These are phyloP conservation scores for Nysson spinosus DNA, from an alignment of 2,888 invertebrate species.

Conservation along the genomic window DNA sequence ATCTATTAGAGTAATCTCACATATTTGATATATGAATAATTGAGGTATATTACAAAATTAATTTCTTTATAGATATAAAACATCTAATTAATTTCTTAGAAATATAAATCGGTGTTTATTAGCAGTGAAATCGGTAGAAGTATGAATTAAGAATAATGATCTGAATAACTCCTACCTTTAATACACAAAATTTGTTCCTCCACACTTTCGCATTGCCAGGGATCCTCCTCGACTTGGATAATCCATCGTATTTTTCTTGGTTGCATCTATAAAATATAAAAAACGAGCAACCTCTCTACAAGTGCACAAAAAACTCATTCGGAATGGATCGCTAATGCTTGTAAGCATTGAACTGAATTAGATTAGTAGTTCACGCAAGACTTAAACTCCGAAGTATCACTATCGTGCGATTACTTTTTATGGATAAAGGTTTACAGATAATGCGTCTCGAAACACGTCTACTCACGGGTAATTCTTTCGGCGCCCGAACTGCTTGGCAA, in stretches of 20 bases:
- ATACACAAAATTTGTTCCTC: constrained; percentile 79
- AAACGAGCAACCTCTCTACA: background rate
- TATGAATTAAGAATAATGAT: no score
- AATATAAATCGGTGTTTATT: no score
- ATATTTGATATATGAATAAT: no score
- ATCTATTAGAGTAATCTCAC: no score
- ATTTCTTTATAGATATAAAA: no score
- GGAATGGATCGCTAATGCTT: constrained; percentile 7
- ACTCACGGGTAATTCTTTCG: constrained; percentile 1
- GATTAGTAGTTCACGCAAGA: constrained; percentile 39
- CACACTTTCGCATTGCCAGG: constrained; percentile 77
- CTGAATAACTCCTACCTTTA: constrained; percentile 78
- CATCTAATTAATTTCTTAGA: no score
- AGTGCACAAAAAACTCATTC: background rate
- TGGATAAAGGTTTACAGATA: constrained; percentile 43
- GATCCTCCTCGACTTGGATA: constrained; percentile 78
- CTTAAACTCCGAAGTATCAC: constrained; percentile 32
- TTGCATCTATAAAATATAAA: constrained; percentile 59
- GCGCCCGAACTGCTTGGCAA: background rate
- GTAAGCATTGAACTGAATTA: constrained; percentile 32
- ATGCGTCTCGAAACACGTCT: constrained; percentile 28
- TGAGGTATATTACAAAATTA: no score
- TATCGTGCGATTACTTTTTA: constrained; percentile 57
- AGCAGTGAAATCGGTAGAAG: no score
- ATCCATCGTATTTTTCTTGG: constrained; percentile 79